Evolutionary conservation across 2,797 vertebrate species (phyloP), one percentile per base, ranked within the genome.

Genomic region (Halcyon badia): DNA sequence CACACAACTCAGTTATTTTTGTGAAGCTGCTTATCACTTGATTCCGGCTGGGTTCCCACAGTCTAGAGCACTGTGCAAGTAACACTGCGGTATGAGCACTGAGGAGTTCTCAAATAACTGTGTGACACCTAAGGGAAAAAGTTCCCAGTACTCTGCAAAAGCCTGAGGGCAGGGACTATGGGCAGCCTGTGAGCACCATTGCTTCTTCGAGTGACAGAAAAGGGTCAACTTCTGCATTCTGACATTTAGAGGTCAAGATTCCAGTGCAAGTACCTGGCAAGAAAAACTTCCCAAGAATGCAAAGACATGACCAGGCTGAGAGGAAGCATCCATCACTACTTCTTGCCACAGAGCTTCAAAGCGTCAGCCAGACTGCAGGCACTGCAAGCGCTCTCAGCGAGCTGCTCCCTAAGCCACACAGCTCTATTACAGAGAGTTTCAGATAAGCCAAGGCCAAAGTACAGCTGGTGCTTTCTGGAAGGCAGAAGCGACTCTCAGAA

Each of bases 381-480:
- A 5, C 17, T 31, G 24, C 79, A 87, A 11, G 52, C 33, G 54
- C 26, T 80, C 68, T 30, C 66, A 42, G 5, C 42, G 52, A 68
- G 16, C 65, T 81, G 66, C 61, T 41, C 6, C 42, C 48, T 61
- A 31, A 64, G 66, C 62, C 51, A 51, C 15, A 6, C 58, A 66
- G 46, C 52, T 57, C 69, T 49, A 14, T 18, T n/a, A 41, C 73
- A 52, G 44, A 72, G 31, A 60, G 44, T 15, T 64, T 48, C 65
- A 94, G 95, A 89, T 57, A 94, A 94, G 81, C 75, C 81, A 72
- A 91, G 77, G 85, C 90, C 76, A 58, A 93, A 94, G 91, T 80
- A 89, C 79, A 91, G 19, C 51, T 26, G 11, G 19, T 49, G 31
- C 37, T 22, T 87, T 79, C 58, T 0, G 1, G 57, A 84, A 94